A percentile compares a stretch with the other conserved stretches of the same genome.
Evolutionary conservation across 2,797 vertebrate species (phyloP).

Genomic region (Geranospiza caerulescens): DNA sequence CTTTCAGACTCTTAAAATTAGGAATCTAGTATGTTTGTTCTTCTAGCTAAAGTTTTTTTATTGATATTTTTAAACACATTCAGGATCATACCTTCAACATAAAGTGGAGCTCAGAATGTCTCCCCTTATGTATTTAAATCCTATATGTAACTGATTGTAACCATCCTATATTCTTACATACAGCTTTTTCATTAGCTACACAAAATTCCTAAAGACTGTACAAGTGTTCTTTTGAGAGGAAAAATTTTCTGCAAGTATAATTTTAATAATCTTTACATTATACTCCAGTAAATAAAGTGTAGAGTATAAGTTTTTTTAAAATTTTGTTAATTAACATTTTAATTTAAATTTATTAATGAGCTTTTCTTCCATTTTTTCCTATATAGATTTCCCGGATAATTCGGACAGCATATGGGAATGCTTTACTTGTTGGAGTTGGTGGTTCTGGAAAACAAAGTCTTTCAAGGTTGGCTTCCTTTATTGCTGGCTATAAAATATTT

Average conservation of each 20-base stretch:
- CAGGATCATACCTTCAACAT: not conserved
- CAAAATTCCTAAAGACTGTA: not conserved
- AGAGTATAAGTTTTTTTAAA: not conserved
- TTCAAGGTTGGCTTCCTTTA: slow-evolving; percentile 77
- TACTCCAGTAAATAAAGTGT: not conserved
- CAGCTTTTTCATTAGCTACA: not conserved
- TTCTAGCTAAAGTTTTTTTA: not conserved
- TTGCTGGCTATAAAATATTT: slow-evolving; percentile 81
- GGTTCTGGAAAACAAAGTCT: slow-evolving; percentile 81
- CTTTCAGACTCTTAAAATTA: not conserved
- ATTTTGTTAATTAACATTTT: not conserved
- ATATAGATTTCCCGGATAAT: slow-evolving; percentile 78
- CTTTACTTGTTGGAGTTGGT: slow-evolving; percentile 79
- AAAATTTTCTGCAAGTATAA: not conserved
- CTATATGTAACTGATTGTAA: not conserved
- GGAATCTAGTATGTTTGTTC: not conserved
- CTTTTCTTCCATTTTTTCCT: not conserved
- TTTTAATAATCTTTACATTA: not conserved
- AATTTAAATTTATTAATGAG: not conserved
- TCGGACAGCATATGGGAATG: slow-evolving; percentile 77
- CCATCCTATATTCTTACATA: not conserved
- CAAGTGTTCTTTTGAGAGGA: not conserved
- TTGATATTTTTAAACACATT: not conserved
- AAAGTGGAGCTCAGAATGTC: not conserved
- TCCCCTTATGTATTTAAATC: not conserved